phyloP scores from a whole-genome alignment of 1,140 invertebrate species.

The Limonius californicus region DNA sequence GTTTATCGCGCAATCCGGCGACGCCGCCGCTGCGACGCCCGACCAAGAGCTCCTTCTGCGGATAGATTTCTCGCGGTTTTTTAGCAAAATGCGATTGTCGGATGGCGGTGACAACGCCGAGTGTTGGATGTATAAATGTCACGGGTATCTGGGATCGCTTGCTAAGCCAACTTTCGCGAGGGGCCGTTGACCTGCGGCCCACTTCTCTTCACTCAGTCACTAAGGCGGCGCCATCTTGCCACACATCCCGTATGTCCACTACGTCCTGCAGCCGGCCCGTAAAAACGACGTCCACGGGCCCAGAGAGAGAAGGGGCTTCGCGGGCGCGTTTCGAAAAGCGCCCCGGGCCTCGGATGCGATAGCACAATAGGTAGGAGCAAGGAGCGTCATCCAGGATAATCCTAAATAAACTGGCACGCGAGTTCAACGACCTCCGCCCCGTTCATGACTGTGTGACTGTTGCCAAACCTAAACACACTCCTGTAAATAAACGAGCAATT shows the following conservation, averaged over 20 bases:
- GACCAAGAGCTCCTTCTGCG: too few relatives aligned
- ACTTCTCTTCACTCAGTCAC: slow-evolving; percentile 28
- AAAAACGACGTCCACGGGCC: background rate
- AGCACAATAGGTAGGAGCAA: background rate
- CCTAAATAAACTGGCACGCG: slow-evolving; percentile 8
- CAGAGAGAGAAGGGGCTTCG: background rate
- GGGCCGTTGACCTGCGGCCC: slow-evolving; percentile 24
- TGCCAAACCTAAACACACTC: slow-evolving; percentile 10
- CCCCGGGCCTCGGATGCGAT: background rate
- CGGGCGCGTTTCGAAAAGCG: background rate
- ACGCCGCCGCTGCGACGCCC: too few relatives aligned
- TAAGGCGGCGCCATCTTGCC: slow-evolving; percentile 24
- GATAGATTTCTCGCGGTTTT: background rate
- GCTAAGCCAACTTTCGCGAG: slow-evolving; percentile 22
- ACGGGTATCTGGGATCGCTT: slow-evolving; percentile 15
- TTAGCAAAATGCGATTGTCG: background rate
- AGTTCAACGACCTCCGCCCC: slow-evolving; percentile 3
- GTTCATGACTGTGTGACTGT: background rate
- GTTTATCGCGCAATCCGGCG: background rate
- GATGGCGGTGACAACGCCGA: background rate
- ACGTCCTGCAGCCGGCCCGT: background rate
- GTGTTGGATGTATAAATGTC: slow-evolving; percentile 13
- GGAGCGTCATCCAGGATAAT: background rate
- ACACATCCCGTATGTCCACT: slow-evolving; percentile 10
- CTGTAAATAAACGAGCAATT: slow-evolving; percentile 9